phyloP scores from a whole-genome alignment of 2,888 invertebrate species.

The Holacanthella duospinosa region DNA sequence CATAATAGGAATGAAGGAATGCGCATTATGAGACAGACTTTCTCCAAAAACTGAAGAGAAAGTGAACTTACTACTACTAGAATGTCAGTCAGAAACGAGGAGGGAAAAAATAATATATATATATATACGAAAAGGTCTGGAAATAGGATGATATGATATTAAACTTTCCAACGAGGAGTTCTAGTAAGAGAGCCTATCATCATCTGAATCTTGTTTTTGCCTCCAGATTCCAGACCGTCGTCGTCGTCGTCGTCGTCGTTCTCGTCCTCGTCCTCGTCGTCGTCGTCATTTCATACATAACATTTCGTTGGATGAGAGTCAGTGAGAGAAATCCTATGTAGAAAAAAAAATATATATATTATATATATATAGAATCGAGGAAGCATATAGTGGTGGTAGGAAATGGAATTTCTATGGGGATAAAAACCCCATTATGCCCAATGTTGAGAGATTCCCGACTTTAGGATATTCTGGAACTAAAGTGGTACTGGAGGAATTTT shows the following conservation, averaged over 20 bases:
- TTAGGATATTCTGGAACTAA: too few species aligned
- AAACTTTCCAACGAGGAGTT: too few species aligned
- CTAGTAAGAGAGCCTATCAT: neutral
- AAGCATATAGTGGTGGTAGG: too few species aligned
- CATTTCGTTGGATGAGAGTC: too few species aligned
- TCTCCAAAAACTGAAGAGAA: neutral
- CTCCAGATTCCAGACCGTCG: neutral
- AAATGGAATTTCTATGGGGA: conserved; percentile 6
- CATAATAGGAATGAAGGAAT: conserved; percentile 11
- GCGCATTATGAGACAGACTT: conserved; percentile 15
- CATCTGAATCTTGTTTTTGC: neutral
- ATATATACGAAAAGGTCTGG: too few species aligned
- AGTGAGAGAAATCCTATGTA: too few species aligned
- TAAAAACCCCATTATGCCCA: conserved; percentile 1
- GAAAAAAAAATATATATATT: too few species aligned
- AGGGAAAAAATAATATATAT: neutral
- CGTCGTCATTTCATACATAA: too few species aligned
- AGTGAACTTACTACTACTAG: neutral
- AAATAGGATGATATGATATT: neutral
- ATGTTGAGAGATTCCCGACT: neutral
- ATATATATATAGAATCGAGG: too few species aligned
- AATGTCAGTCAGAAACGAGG: neutral
- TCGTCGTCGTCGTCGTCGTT: too few species aligned
- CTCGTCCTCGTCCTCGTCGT: too few species aligned
- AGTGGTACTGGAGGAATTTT: neutral